Percentiles rank a stretch among this genome's conserved stretches.
These are phyloP conservation scores for Otolemur crassicaudatus DNA, from an alignment of 2,797 vertebrate genomes.

Conservation along the genomic window DNA sequence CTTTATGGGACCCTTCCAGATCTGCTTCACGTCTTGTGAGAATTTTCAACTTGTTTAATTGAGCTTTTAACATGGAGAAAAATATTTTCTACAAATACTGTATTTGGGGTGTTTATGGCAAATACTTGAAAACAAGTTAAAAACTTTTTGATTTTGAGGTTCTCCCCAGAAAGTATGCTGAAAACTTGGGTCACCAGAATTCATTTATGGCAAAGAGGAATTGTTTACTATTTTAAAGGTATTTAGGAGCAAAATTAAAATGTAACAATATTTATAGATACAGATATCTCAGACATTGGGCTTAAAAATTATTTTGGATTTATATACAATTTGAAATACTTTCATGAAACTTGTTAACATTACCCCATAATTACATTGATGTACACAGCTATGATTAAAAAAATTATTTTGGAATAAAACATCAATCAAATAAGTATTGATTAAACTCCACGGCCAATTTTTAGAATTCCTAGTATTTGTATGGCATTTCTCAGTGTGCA, in stretches of 20 bases:
- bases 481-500: constrained; percentile 30
- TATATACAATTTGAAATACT: too few relatives aligned
- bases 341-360: too few relatives aligned
- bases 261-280: neutral
- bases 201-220: neutral
- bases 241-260: constrained; percentile 35
- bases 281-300: neutral
- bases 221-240: constrained; percentile 31
- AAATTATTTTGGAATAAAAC: constrained; percentile 50
- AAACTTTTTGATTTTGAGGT: neutral
- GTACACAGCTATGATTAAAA: neutral
- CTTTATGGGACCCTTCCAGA: neutral
- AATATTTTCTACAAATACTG: constrained; percentile 23
- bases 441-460: constrained; percentile 3
- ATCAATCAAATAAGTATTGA: constrained; percentile 2
- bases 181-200: constrained; percentile 15
- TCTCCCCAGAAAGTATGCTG: neutral
- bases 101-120: constrained; percentile 11
- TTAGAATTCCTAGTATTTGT: constrained; percentile 1
- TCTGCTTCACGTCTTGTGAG: neutral
- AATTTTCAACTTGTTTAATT: constrained; percentile 27
- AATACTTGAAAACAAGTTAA: constrained; percentile 46
- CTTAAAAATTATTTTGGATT: neutral
- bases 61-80: constrained; percentile 18
- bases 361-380: too few relatives aligned